Evolutionary conservation across 2,113 vertebrate species (phyloP).

Genomic region (Rhinichthys klamathensis): DNA sequence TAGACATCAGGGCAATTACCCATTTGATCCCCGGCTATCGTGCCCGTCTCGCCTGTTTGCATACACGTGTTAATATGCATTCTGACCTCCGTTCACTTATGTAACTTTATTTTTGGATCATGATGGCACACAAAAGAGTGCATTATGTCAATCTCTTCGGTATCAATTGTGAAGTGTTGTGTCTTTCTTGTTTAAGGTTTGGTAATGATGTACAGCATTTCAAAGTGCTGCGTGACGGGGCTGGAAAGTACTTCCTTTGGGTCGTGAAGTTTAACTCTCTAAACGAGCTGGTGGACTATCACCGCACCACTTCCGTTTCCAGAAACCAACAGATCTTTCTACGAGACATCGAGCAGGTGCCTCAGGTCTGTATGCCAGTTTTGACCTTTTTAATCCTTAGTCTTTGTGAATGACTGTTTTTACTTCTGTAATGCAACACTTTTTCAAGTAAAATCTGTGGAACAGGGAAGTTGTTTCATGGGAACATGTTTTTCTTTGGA

Average conservation of each 20-base stretch:
- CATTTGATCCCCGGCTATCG: background rate
- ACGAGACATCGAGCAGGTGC: conserved; percentile 96
- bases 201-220: conserved; percentile 99
- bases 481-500: background rate
- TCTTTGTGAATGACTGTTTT: background rate
- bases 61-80: background rate
- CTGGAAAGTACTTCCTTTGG: conserved; percentile 99
- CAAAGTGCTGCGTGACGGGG: conserved; percentile 97
- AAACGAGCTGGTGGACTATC: conserved; percentile 98
- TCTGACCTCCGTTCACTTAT: background rate
- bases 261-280: conserved; percentile 99
- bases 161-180: background rate
- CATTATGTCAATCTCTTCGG: background rate
- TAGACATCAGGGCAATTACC: background rate
- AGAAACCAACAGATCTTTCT: conserved; percentile 99
- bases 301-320: conserved; percentile 96
- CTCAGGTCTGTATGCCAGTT: conserved; percentile 83
- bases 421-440: background rate
- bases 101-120: background rate
- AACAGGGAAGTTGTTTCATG: background rate
- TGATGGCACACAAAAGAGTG: background rate
- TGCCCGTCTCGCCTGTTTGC: background rate
- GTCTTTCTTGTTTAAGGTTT: conserved; percentile 76
- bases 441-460: background rate
- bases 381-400: no score